A percentile compares a stretch with the other conserved stretches of the same genome.
Conservation (phyloP, 1,140 invertebrate species). For the Ceratina japonica region DNA sequence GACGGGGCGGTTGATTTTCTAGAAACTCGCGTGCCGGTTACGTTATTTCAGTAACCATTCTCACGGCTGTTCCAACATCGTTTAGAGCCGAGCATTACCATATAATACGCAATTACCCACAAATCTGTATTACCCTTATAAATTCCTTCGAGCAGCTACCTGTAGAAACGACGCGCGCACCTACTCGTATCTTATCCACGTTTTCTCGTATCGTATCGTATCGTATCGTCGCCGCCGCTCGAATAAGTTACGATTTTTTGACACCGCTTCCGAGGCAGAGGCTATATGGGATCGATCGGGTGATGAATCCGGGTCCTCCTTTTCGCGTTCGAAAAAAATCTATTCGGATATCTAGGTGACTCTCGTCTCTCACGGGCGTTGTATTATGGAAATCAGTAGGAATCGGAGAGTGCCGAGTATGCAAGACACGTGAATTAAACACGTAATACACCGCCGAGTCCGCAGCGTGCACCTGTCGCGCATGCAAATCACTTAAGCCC, state of each 20-base stretch:
- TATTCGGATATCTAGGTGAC: conserved; percentile 34
- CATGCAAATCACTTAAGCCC: conserved; percentile 70
- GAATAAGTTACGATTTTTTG: too few relatives aligned
- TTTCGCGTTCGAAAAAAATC: conserved; percentile 51
- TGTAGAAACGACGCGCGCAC: conserved; percentile 1
- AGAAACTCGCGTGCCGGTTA: not conserved
- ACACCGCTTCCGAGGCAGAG: too few relatives aligned
- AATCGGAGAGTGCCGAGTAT: conserved; percentile 63
- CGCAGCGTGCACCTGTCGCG: conserved; percentile 70
- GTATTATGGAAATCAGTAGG: conserved; percentile 63
- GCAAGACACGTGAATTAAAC: conserved; percentile 72
- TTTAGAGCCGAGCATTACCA: conserved; percentile 20
- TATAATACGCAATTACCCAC: conserved; percentile 29
- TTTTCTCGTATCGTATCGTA: too few relatives aligned
- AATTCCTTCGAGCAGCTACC: not conserved
- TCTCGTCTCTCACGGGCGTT: conserved; percentile 31
- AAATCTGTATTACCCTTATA: conserved; percentile 21
- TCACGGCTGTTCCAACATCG: not conserved
- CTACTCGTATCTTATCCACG: too few relatives aligned
- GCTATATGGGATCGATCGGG: conserved; percentile 23
- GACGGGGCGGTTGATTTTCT: not conserved
- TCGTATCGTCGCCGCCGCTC: too few relatives aligned
- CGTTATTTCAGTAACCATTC: conserved; percentile 12
- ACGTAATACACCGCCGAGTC: conserved; percentile 68
- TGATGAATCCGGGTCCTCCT: too few relatives aligned